Conservation (phyloP, 2,888 invertebrate genomes). For the Cephus pygmeus region DNA sequence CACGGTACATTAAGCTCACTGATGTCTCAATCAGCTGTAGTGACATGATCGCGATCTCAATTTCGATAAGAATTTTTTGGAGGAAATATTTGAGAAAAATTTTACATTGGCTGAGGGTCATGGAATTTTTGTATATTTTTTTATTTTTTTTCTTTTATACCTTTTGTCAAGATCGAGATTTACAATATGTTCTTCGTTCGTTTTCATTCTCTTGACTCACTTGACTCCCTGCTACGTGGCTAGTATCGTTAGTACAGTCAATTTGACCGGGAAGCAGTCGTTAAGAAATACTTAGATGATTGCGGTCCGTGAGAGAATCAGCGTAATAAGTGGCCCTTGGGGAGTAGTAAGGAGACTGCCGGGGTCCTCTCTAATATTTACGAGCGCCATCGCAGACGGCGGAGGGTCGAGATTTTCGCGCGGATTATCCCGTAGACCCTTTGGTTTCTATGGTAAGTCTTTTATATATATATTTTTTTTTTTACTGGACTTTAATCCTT, state of each 20-base stretch:
- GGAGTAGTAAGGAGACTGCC: constrained; percentile 52
- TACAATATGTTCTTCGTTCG: not conserved
- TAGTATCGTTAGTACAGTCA: constrained; percentile 39
- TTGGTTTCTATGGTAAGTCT: not conserved
- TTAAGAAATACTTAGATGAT: constrained; percentile 63
- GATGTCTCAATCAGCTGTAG: constrained; percentile 28
- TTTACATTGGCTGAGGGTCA: not conserved
- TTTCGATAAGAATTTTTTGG: constrained; percentile 18
- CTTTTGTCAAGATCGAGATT: not conserved
- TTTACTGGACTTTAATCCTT: not conserved
- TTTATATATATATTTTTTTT: not conserved
- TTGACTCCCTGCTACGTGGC: not conserved
- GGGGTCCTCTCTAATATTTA: constrained; percentile 58
- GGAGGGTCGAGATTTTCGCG: constrained; percentile 39
- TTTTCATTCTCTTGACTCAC: not conserved
- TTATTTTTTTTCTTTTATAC: not conserved
- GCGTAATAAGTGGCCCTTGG: constrained; percentile 60
- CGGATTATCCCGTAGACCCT: not conserved
- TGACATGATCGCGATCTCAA: constrained; percentile 37
- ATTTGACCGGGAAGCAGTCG: constrained; percentile 38
- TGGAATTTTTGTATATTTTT: not conserved
- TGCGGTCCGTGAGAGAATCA: constrained; percentile 57
- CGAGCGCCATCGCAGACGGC: constrained; percentile 54
- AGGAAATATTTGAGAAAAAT: not conserved
- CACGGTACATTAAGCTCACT: constrained; percentile 48